Conservation (phyloP, 2,797 vertebrate species). For the Smutsia gigantea region DNA sequence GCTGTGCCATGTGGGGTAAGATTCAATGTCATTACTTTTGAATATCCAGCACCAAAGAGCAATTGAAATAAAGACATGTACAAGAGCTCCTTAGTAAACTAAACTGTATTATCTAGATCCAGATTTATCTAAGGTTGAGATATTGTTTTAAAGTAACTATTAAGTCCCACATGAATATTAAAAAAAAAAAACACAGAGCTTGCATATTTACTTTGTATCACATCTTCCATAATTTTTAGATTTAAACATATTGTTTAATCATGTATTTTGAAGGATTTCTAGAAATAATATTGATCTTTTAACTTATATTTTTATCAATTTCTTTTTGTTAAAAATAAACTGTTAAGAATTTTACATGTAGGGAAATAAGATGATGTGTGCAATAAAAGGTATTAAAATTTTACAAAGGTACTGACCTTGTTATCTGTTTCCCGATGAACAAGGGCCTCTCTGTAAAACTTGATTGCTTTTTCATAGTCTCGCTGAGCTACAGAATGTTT, state of each 20-base stretch:
- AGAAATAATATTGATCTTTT: not conserved
- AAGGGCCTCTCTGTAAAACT: constrained; percentile 99
- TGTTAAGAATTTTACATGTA: constrained; percentile 39
- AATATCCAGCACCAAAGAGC: not conserved
- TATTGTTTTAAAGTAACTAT: not conserved
- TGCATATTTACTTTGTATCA: not conserved
- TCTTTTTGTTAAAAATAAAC: constrained; percentile 54
- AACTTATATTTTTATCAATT: constrained; percentile 34
- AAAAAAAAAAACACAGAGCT: not conserved
- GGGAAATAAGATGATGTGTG: constrained; percentile 29
- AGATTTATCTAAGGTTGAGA: not conserved
- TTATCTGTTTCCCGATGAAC: constrained; percentile 97
- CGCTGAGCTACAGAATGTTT: constrained; percentile 95
- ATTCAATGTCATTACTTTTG: not conserved
- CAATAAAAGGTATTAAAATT: constrained; percentile 61
- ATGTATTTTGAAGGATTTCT: constrained; percentile 7
- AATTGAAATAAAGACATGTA: not conserved
- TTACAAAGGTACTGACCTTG: constrained; percentile 91
- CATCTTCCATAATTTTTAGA: constrained; percentile 3
- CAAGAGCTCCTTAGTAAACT: not conserved
- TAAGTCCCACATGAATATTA: constrained; percentile 26
- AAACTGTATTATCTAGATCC: not conserved
- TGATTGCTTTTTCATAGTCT: constrained; percentile 97
- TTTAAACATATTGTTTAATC: not conserved
- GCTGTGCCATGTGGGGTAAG: not conserved